phyloP scores from a whole-genome alignment of 2,113 vertebrate genomes.

The Cervus canadensis region DNA sequence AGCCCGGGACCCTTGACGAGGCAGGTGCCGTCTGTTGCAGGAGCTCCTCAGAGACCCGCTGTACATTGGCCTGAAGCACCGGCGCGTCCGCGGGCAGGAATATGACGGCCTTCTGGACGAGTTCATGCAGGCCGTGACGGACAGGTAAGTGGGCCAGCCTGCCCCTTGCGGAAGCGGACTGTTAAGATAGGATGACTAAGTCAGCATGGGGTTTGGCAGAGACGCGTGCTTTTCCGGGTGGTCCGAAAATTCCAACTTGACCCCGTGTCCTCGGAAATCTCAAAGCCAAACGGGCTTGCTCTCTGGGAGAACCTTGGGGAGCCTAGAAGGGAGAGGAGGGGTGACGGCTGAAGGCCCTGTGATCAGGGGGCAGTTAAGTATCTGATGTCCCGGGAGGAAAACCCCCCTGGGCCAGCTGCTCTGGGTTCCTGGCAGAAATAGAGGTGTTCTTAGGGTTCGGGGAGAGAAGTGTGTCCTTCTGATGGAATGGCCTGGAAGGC shows the following conservation, averaged over 20 bases:
- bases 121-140: conserved; percentile 96
- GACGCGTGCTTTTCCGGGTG: conserved; percentile 42
- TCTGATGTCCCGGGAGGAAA: background rate
- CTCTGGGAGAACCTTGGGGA: background rate
- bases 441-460: background rate
- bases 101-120: conserved; percentile 96
- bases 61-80: conserved; percentile 97
- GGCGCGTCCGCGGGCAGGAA: conserved; percentile 90
- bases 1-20: background rate
- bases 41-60: conserved; percentile 92
- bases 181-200: conserved; percentile 47
- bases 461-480: background rate
- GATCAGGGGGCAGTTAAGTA: background rate
- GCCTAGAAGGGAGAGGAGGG: background rate
- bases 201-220: conserved; percentile 55
- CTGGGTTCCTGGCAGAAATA: background rate
- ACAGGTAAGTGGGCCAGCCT: conserved; percentile 87
- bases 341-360: background rate
- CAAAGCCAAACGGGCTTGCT: conserved; percentile 26
- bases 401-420: background rate
- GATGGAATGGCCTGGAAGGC: conserved; percentile 18
- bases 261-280: conserved; percentile 27
- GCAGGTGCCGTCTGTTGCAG: conserved; percentile 79
- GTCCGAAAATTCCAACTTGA: conserved; percentile 51
- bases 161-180: background rate